Evolutionary conservation across 2,888 invertebrate species (phyloP).

Genomic region (Oscheius sp.): DNA sequence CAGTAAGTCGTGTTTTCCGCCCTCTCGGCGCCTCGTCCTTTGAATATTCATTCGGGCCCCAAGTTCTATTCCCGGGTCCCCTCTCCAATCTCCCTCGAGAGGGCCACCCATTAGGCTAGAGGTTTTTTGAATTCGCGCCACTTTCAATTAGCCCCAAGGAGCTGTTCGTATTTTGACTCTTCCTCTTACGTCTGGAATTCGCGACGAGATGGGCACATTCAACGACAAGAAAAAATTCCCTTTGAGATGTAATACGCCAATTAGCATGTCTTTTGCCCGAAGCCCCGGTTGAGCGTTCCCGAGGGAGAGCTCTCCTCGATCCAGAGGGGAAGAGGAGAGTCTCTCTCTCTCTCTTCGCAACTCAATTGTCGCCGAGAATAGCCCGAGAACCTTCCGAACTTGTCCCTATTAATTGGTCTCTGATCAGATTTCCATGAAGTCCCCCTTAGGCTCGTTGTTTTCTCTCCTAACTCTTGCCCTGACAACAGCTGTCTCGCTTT

Average conservation of each 20-base stretch:
- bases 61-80: background rate
- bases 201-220: no score
- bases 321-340: no score
- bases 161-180: no score
- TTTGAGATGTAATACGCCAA: background rate
- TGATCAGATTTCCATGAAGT: background rate
- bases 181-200: no score
- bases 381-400: background rate
- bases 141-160: conserved; percentile 1
- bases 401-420: background rate
- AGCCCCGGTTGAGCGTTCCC: conserved; percentile 8
- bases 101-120: background rate
- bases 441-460: background rate
- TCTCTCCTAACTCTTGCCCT: background rate
- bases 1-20: no score
- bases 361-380: conserved; percentile 26
- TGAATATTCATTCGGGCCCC: conserved; percentile 17
- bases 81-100: conserved; percentile 3
- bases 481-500: background rate
- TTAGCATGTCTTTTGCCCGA: conserved; percentile 5
- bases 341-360: conserved; percentile 5
- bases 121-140: conserved; percentile 6
- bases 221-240: no score
- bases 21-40: background rate
- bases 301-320: background rate